These are phyloP conservation scores for Nautilus pompilius DNA, from an alignment of 1,140 invertebrate genomes.

Conservation along the genomic window DNA sequence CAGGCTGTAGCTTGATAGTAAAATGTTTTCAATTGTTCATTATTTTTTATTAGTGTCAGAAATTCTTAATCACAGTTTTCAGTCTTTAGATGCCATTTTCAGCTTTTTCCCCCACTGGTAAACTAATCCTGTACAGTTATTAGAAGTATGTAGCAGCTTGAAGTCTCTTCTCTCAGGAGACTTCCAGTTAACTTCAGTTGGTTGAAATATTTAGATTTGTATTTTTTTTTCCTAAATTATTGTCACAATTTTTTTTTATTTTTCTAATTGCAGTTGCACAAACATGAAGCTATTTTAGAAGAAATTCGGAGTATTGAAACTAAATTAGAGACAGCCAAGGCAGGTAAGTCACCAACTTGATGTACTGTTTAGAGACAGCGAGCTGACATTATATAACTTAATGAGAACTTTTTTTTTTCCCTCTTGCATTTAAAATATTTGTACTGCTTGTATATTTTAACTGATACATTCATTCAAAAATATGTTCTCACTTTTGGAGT, in stretches of 20 bases:
- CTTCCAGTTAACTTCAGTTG: background rate
- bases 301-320: conserved; percentile 64
- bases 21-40: too few species aligned
- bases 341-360: conserved; percentile 29
- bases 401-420: too few species aligned
- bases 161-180: background rate
- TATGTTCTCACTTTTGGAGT: too few species aligned
- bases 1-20: too few species aligned
- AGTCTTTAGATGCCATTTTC: too few species aligned
- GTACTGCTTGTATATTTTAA: too few species aligned
- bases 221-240: background rate
- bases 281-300: conserved; percentile 63
- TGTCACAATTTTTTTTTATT: background rate
- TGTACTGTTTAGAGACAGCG: too few species aligned
- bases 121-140: conserved; percentile 10
- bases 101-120: conserved; percentile 7
- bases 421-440: too few species aligned
- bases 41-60: too few species aligned
- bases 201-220: background rate
- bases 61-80: too few species aligned
- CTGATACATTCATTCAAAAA: too few species aligned
- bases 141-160: background rate
- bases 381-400: too few species aligned
- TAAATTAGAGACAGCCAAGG: conserved; percentile 59
- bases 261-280: conserved; percentile 62